Percentiles rank a stretch among this genome's conserved stretches.
Evolutionary conservation across 2,113 vertebrate genomes (phyloP).

Genomic region (Piprites chloris): DNA sequence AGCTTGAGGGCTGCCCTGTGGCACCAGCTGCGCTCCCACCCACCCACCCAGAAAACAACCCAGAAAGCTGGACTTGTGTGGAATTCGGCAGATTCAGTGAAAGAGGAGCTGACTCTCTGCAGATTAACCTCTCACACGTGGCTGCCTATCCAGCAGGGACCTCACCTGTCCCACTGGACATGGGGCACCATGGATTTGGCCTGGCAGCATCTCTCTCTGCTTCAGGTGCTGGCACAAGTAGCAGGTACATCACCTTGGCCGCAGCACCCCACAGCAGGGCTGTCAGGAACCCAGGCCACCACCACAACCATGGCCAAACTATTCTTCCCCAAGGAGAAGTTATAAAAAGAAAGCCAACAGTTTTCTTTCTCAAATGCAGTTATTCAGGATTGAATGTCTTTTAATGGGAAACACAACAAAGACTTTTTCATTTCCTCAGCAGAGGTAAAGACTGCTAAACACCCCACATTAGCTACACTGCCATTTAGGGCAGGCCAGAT

Average conservation of each 20-base stretch:
- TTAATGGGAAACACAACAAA: background rate
- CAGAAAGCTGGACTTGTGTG: background rate
- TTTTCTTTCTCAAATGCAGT: background rate
- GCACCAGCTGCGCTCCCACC: background rate
- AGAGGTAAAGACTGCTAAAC: background rate
- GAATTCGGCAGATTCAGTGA: background rate
- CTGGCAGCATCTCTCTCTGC: background rate
- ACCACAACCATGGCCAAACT: background rate
- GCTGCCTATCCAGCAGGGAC: background rate
- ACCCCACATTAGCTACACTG: background rate
- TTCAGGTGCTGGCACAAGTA: background rate
- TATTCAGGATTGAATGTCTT: background rate
- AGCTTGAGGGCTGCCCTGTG: rapidly evolving
- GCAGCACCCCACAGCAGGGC: background rate
- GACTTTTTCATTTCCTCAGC: background rate
- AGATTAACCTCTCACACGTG: background rate
- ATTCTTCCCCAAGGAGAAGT: background rate
- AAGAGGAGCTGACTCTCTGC: background rate
- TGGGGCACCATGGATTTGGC: rapidly evolving
- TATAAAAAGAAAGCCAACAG: background rate
- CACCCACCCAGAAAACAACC: background rate
- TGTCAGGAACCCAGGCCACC: background rate
- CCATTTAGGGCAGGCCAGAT: background rate
- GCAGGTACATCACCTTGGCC: rapidly evolving
- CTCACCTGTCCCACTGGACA: rapidly evolving